These are phyloP conservation scores for Allygus modestus DNA, from an alignment of 2,888 invertebrate genomes.

Conservation along the genomic window DNA sequence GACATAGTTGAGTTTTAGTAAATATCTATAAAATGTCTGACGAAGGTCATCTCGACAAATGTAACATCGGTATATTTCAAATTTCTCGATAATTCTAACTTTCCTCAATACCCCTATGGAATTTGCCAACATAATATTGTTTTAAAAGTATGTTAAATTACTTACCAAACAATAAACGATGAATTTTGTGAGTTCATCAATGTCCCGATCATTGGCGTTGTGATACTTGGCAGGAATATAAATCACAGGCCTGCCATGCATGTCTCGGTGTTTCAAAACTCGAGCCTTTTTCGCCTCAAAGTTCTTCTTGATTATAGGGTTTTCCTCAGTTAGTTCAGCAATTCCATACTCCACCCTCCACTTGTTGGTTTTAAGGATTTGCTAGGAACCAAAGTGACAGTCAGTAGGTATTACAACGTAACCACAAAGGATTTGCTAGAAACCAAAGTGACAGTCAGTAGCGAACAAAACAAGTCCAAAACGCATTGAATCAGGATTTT, in stretches of 20 bases:
- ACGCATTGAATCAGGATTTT: too few species aligned
- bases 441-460: too few species aligned
- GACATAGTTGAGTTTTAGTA: too few species aligned
- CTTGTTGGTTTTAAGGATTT: slow-evolving; percentile 87
- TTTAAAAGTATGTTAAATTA: too few species aligned
- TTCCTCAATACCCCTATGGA: too few species aligned
- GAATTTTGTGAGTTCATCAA: slow-evolving; percentile 87
- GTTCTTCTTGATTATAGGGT: slow-evolving; percentile 78
- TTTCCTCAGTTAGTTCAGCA: slow-evolving; percentile 77
- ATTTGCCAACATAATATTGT: too few species aligned
- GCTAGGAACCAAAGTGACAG: slow-evolving; percentile 70
- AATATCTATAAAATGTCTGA: too few species aligned
- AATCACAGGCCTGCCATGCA: slow-evolving; percentile 85
- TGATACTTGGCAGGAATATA: slow-evolving; percentile 89
- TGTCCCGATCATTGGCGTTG: slow-evolving; percentile 80
- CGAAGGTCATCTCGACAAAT: too few species aligned
- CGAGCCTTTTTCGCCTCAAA: slow-evolving; percentile 80
- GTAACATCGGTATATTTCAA: too few species aligned
- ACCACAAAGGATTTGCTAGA: background rate
- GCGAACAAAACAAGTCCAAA: too few species aligned
- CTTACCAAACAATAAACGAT: slow-evolving; percentile 86
- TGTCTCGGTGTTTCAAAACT: slow-evolving; percentile 84
- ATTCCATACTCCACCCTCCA: slow-evolving; percentile 88
- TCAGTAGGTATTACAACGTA: too few species aligned
- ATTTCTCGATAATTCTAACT: too few species aligned